Evolutionary conservation across 2,888 invertebrate species (phyloP).

Genomic region (Seira ritae): DNA sequence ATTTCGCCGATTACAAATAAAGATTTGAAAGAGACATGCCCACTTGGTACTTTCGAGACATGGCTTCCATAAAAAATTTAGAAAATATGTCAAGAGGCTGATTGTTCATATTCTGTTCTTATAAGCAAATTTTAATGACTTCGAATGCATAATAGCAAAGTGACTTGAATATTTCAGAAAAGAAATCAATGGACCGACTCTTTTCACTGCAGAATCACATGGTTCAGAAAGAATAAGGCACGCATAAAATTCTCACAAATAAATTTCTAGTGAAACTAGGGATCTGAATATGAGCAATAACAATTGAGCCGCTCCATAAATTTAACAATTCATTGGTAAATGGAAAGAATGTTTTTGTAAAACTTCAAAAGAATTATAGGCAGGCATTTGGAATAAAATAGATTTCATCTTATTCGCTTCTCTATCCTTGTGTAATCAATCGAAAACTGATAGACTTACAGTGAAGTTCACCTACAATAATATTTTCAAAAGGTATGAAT

Average conservation of each 20-base stretch:
- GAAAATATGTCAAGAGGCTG: no score
- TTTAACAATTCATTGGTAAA: neutral
- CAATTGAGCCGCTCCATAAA: constrained; percentile 3
- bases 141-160: no score
- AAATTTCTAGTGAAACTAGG: neutral
- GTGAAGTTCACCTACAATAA: neutral
- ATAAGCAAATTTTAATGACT: no score
- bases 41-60: no score
- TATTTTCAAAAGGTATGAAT: neutral
- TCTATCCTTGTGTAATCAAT: constrained; percentile 67
- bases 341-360: neutral
- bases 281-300: neutral
- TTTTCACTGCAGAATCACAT: neutral
- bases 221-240: neutral
- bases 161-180: neutral
- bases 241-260: constrained; percentile 1
- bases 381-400: neutral
- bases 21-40: no score
- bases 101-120: no score
- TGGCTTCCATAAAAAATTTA: no score
- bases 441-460: constrained; percentile 70
- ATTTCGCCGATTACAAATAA: no score
- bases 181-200: neutral
- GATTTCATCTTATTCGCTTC: neutral
- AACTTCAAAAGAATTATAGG: neutral